A percentile compares a stretch with the other conserved stretches of the same genome.
Conservation (phyloP, 1,140 invertebrate species). For the Drosophila watanabei region DNA sequence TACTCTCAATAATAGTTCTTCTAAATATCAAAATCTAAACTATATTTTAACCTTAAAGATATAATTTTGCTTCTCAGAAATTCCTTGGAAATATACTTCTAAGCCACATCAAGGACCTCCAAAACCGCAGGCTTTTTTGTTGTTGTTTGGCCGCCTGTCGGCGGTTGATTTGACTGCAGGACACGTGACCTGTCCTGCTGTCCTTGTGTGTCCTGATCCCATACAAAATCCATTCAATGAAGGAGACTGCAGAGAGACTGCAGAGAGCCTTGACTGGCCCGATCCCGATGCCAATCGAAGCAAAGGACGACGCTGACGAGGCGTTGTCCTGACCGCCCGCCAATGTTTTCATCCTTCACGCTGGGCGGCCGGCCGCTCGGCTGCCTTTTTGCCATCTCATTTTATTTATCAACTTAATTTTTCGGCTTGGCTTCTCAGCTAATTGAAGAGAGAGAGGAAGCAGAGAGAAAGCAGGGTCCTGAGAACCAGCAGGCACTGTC, state of each 20-base stretch:
- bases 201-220: constrained; percentile 13
- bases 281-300: constrained; percentile 16
- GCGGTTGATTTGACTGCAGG: constrained; percentile 11
- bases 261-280: neutral
- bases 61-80: neutral
- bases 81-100: neutral
- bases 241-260: neutral
- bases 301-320: constrained; percentile 7
- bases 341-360: constrained; percentile 73
- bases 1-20: neutral
- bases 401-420: constrained; percentile 83
- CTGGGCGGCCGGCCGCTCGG: constrained; percentile 32
- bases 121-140: neutral
- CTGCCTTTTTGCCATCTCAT: constrained; percentile 64
- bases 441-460: constrained; percentile 64
- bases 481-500: constrained; percentile 3
- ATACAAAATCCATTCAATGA: neutral
- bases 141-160: constrained; percentile 4
- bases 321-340: constrained; percentile 10
- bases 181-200: constrained; percentile 8
- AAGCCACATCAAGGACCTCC: neutral
- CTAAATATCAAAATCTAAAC: neutral
- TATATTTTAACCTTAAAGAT: neutral
- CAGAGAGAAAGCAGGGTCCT: neutral
- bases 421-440: constrained; percentile 59